A percentile compares a stretch with the other conserved stretches of the same genome.
Conservation (phyloP, 2,113 vertebrate genomes). For the Ramphastos sulfuratus region DNA sequence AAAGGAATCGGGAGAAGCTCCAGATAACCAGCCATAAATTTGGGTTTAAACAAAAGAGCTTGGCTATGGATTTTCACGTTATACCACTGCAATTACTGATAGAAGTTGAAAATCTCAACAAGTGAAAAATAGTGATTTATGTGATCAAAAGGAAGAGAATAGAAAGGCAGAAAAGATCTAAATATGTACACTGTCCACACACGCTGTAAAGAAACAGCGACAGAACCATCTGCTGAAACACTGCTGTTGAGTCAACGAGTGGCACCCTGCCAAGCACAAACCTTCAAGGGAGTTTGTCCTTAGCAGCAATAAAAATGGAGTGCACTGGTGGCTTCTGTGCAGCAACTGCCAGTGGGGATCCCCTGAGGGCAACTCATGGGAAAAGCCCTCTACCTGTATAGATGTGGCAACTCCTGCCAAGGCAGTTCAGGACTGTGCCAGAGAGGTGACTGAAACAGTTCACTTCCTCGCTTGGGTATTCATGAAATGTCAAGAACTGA, state of each 20-base stretch:
- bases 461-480: background rate
- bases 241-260: background rate
- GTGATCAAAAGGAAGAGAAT: background rate
- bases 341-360: background rate
- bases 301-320: background rate
- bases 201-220: background rate
- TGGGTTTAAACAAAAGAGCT: background rate
- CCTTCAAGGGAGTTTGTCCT: background rate
- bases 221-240: background rate
- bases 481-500: background rate
- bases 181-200: background rate
- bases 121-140: background rate
- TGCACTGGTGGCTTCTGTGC: background rate
- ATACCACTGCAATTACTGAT: background rate
- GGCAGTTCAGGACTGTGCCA: too few relatives aligned
- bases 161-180: background rate
- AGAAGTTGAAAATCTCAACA: background rate
- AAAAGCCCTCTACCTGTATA: background rate
- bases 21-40: background rate
- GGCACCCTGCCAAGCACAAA: background rate
- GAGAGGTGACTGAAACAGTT: background rate
- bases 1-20: background rate
- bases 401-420: fast-evolving
- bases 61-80: background rate
- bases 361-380: background rate